Conservation (phyloP, 2,888 invertebrate species). For the Brachypterus glaber region DNA sequence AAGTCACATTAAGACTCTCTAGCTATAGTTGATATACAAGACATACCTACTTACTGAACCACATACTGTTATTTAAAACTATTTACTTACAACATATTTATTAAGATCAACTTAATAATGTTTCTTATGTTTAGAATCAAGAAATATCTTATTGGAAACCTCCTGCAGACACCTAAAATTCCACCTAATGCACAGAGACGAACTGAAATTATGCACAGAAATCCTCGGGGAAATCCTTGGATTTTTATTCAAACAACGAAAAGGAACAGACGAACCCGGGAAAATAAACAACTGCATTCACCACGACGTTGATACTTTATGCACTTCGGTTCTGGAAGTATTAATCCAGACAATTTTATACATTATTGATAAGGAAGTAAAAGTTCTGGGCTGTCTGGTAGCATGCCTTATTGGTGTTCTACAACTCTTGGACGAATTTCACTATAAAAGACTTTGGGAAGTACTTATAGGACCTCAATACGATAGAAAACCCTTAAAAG, state of each 20-base stretch:
- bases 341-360: conserved; percentile 77
- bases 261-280: conserved; percentile 42
- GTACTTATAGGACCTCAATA: conserved; percentile 58
- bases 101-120: no score
- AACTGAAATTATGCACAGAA: conserved; percentile 73
- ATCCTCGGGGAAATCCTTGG: conserved; percentile 78
- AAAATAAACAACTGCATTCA: conserved; percentile 55
- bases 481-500: conserved; percentile 73
- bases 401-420: conserved; percentile 78
- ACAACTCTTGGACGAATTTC: conserved; percentile 77
- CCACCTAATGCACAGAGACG: conserved; percentile 73
- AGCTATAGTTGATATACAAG: no score
- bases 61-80: no score
- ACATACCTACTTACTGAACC: no score
- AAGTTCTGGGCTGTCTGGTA: conserved; percentile 67
- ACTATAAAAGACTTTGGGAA: conserved; percentile 81
- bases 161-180: conserved; percentile 78
- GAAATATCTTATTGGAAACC: conserved; percentile 71
- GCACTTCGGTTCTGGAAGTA: conserved; percentile 71
- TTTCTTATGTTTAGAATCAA: conserved; percentile 55
- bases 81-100: no score
- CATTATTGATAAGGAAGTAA: conserved; percentile 60
- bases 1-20: no score
- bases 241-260: conserved; percentile 48
- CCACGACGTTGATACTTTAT: conserved; percentile 75